Base-by-base conservation (phyloP, 2,797 vertebrate species). In the Lutra lutra region DNA sequence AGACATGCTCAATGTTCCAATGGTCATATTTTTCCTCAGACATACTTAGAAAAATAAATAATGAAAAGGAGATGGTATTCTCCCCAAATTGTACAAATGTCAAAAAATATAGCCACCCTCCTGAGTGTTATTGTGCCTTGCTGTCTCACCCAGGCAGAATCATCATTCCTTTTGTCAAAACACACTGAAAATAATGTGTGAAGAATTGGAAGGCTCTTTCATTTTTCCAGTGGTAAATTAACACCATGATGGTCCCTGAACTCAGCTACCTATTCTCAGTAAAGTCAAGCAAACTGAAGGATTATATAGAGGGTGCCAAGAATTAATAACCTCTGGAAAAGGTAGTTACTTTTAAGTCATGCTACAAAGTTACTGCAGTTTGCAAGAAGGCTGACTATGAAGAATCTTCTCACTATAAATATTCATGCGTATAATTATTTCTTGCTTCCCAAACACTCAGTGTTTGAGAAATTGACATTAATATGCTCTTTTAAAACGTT, bases 101-200 rank as follows among this genome's bases (percentile, higher is more conserved):
- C 97, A 95, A 98, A 95, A 98, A 98, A 98, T 94, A 97, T 90
- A 97, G 97, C 96, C 96, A 96, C 96, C 91, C 95, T 98, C 96
- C 90, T 97, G 92, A 96, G 96, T 82, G 94, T 35, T 98, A 97
- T 96, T 98, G 98, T 98, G 92, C 97, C 96, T 98, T 94, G 96
- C 98, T 98, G 84, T 72, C 95, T 98, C 97, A 96, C n/a, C 79
- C 84, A 96, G 92, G 73, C 72, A 96, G 82, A 95, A 89, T 82
- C 70, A 96, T 98, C 80, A 86, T 54, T 95, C 58, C 80, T 88
- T 96, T 75, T 97, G 97, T 96, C 96, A 98, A 98, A 98, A 97
- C 92, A 96, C 96, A 70, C 96, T 68, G 77, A 96, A 97, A 97
- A 97, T 98, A 98, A 98, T 96, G 85, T 90, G 94, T 77, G 70